Evolutionary conservation across 2,113 vertebrate species (phyloP), one percentile per base, ranked within the genome.

Genomic region (Cinclus mexicanus): DNA sequence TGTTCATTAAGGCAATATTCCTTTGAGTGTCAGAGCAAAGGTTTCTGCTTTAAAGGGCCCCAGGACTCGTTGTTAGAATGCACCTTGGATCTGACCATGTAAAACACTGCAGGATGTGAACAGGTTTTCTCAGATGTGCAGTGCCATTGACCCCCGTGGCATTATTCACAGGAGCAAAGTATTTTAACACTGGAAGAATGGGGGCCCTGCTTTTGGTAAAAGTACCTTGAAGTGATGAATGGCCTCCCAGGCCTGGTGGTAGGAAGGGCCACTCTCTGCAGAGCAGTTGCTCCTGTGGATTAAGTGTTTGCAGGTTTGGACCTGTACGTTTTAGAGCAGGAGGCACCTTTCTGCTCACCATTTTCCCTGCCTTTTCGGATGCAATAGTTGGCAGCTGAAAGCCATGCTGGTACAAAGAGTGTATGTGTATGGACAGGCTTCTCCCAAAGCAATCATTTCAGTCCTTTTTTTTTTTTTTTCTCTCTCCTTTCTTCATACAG

Each of bases 401-500:
- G 42, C 89, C 85, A 6, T 23, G 87, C 87, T 89, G 55, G 41
- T 59, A 57, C 83, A 64, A 80, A 37, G 41, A 42, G 39, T 14
- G 21, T 68, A 83, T 87, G 59, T 88, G 77, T 95, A 95, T 35
- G 77, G 83, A 74, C 89, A 95, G 90, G 91, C 85, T 94, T 68
- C 55, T 94, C 84, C 83, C 83, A 85, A 84, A 89, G 59, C 85
- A 93, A 85, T 90, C 79, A 77, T 78, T 91, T 93, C 83, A 96
- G 95, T 74, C 46, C 79, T 60, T 29, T 74, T 74, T 80, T 85
- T 88, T 91, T 53, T 3, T 64, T 52, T 69, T 47, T 84, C 1
- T 80, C 22, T 84, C 60, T 91, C 47, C 77, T 95, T 86, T 77
- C 53, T 93, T 41, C 56, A 83, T 85, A 33, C 98, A 99, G 99